These are phyloP conservation scores for Teinopalpus imperialis DNA, from an alignment of 2,888 invertebrate genomes.

Conservation along the genomic window DNA sequence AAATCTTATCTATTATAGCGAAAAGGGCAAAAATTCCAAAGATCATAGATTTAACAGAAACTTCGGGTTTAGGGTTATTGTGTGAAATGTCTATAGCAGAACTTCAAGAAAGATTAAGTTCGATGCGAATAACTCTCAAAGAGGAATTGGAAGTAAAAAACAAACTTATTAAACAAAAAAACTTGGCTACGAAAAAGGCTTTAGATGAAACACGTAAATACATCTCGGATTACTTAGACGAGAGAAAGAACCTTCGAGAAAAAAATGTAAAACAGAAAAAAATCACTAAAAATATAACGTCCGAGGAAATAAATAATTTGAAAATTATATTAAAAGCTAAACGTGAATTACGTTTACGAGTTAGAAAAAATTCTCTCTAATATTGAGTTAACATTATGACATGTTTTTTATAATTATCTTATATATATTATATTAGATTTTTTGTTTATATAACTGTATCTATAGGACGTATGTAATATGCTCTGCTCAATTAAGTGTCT, in stretches of 20 bases:
- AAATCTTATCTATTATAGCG: constrained; percentile 69
- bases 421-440: not conserved
- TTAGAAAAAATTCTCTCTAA: constrained; percentile 20
- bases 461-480: too few relatives aligned
- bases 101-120: constrained; percentile 77
- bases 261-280: constrained; percentile 44
- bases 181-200: constrained; percentile 65
- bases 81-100: constrained; percentile 86
- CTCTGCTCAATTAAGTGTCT: too few relatives aligned
- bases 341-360: constrained; percentile 53
- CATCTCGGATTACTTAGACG: constrained; percentile 59
- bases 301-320: constrained; percentile 71
- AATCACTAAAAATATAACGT: constrained; percentile 33
- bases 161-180: constrained; percentile 63
- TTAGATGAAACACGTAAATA: constrained; percentile 69
- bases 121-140: constrained; percentile 73
- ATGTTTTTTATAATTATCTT: too few relatives aligned
- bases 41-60: constrained; percentile 82
- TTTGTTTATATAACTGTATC: not conserved
- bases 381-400: too few relatives aligned
- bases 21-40: constrained; percentile 74
- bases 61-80: constrained; percentile 80
- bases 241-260: constrained; percentile 50
- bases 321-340: constrained; percentile 75
- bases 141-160: constrained; percentile 78